These are phyloP conservation scores for Thamnophis elegans DNA, from an alignment of 2,797 vertebrate species.

Conservation along the genomic window DNA sequence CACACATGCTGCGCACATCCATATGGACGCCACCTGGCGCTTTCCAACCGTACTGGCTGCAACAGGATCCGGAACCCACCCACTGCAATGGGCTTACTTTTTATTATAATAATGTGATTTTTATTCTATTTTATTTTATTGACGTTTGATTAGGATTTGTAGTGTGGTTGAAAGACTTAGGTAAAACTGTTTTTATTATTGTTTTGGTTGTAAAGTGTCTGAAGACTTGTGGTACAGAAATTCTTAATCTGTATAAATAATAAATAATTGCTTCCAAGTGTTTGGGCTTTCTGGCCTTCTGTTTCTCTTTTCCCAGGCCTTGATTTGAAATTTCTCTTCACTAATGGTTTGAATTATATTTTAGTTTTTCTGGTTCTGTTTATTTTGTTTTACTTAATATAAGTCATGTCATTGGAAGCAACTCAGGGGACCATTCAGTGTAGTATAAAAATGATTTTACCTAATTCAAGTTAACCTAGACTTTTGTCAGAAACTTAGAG, in stretches of 20 bases:
- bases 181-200: not conserved
- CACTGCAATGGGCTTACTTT: not conserved
- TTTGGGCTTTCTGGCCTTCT: not conserved
- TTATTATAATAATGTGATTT: not conserved
- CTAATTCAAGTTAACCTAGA: not conserved
- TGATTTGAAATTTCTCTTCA: not conserved
- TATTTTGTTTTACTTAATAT: not conserved
- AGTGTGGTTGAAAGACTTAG: not conserved
- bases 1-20: no score
- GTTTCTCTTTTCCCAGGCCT: not conserved
- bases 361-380: not conserved
- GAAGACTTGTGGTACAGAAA: not conserved
- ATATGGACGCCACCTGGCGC: no score
- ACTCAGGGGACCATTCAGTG: not conserved
- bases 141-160: not conserved
- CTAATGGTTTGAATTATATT: not conserved
- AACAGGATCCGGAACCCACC: no score
- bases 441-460: not conserved
- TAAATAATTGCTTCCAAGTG: not conserved
- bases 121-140: not conserved
- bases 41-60: no score
- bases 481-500: not conserved
- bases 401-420: not conserved
- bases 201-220: not conserved
- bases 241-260: not conserved